Conservation (phyloP, 2,113 vertebrate species). For the Seriola rivoliana region DNA sequence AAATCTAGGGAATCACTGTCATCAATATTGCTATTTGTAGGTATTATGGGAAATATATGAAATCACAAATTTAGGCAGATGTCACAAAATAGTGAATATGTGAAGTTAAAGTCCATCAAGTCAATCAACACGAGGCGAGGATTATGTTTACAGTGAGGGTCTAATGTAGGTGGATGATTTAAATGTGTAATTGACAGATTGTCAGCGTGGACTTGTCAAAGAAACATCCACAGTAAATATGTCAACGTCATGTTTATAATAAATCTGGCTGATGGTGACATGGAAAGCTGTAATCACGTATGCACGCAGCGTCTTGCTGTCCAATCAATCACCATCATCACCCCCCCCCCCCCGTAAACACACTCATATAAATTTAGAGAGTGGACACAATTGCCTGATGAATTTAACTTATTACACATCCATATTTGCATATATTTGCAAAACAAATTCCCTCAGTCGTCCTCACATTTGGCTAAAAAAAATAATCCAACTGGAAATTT, state of each 20-base stretch:
- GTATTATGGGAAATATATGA: too few relatives aligned
- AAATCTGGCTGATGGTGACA: slow-evolving; percentile 24
- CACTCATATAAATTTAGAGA: slow-evolving; percentile 18
- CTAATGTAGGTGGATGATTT: too few relatives aligned
- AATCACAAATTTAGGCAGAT: too few relatives aligned
- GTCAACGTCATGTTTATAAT: slow-evolving; percentile 19
- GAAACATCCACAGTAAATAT: background rate
- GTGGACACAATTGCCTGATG: slow-evolving; percentile 41
- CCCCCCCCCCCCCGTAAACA: slow-evolving; percentile 3
- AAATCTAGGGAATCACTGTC: too few relatives aligned
- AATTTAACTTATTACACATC: slow-evolving; percentile 37
- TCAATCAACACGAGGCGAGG: too few relatives aligned
- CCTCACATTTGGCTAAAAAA: slow-evolving; percentile 27
- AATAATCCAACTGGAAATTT: slow-evolving; percentile 25
- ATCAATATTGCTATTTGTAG: too few relatives aligned
- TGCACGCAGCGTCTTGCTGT: slow-evolving; percentile 5
- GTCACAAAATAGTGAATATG: too few relatives aligned
- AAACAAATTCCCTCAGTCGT: slow-evolving; percentile 24
- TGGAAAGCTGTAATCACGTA: slow-evolving; percentile 20
- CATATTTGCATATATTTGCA: slow-evolving; percentile 62
- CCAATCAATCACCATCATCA: slow-evolving; percentile 54
- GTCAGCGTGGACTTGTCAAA: too few relatives aligned
- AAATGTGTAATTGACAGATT: too few relatives aligned
- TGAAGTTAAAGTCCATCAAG: too few relatives aligned
- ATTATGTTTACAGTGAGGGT: too few relatives aligned